phyloP scores from a whole-genome alignment of 2,113 vertebrate genomes.

The Morone saxatilis region DNA sequence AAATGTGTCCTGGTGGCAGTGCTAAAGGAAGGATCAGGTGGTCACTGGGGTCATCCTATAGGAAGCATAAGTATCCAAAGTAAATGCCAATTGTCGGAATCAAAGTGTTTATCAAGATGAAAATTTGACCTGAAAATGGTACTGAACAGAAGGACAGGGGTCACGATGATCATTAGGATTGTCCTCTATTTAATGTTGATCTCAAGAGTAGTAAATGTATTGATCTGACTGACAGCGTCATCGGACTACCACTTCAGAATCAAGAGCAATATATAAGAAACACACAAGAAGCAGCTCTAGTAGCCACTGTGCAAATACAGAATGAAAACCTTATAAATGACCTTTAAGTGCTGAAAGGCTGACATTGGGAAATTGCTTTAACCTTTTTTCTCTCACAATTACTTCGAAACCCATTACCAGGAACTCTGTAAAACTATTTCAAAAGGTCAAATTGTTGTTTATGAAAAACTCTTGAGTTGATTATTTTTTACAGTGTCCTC shows the following conservation, averaged over 20 bases:
- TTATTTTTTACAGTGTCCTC: neutral
- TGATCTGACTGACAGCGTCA: no score
- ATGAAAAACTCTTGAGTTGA: conserved; percentile 7
- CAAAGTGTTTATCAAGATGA: no score
- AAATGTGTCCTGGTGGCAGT: neutral
- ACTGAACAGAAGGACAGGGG: neutral
- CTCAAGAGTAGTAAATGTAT: no score
- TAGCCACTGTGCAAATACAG: neutral
- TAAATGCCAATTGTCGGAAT: no score
- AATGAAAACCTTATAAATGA: neutral
- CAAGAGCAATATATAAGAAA: no score
- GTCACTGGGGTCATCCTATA: neutral
- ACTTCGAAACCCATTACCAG: neutral
- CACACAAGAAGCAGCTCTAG: neutral
- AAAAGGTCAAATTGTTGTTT: conserved; percentile 35
- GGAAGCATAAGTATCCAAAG: neutral
- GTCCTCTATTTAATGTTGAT: neutral
- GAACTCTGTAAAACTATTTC: conserved; percentile 5
- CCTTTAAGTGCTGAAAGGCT: conserved; percentile 27
- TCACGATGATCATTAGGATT: neutral
- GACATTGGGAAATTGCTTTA: conserved; percentile 28
- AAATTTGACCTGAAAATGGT: neutral
- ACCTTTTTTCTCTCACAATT: conserved; percentile 20
- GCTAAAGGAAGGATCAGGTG: neutral
- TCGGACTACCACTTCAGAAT: no score